Base-by-base conservation (phyloP, 2,888 invertebrate species). In the Punctoribates punctum region DNA sequence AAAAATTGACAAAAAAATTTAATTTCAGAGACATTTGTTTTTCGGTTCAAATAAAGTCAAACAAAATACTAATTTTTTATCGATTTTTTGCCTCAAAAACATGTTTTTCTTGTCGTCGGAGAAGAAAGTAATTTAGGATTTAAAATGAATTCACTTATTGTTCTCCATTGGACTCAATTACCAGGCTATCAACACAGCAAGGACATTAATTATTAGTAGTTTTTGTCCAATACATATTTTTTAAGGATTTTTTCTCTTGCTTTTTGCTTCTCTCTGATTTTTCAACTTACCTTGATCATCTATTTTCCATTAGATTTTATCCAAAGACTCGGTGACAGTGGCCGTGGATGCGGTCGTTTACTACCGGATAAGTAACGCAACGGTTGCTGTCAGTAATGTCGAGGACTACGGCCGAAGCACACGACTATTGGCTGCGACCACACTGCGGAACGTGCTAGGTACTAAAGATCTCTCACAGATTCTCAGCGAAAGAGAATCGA, bases 391-490 rank as follows among this genome's bases (percentile, higher is more conserved):
- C 80, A 94, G 96, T 72, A 98, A 98, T 85, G 96, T 98, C 62
- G 96, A 97, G 84, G 96, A 98, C 84, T 81, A 81, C 74, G 79
- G 78, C 17, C 78, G 79, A 34, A 80, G 80, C n/a, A 97, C 96
- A 60, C 88, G 94, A 80, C 88, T 97, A n/a, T 87, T 97, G 81
- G 86, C 86, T 17, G 86, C 86, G 79, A 83, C 83, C n/a, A 85
- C 84, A 8, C 78, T 85, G 25, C 78, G 84, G 74, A 84, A 97
- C 84, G 96, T 96, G 80, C 91, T 98, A 89, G 98, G 98, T 78
- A 98, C 96, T 75, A 88, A 95, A 81, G 94, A 94, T 77, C 88
- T 99, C 80, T 93, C 96, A 82, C 97, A 98, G 86, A 96, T 99
- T 81, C 88, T 98, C 74, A 94, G 94, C 83, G 97, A 98, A 54